Percentiles rank a stretch among this genome's conserved stretches.
Conservation (phyloP, 1,140 invertebrate genomes). For the Aphaenogaster rudis region DNA sequence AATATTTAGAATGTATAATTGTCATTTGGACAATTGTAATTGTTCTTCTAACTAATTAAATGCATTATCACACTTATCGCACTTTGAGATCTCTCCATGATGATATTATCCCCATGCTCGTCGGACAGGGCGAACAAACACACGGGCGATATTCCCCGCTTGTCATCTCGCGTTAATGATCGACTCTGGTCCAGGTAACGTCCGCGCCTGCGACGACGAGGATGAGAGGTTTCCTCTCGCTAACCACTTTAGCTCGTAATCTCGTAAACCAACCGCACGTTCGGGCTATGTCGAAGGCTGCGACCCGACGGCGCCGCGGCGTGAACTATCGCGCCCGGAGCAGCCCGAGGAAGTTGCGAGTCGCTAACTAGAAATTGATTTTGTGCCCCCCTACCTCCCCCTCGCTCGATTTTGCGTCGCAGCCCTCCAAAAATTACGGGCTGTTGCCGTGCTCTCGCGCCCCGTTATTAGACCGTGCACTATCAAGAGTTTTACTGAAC, state of each 20-base stretch:
- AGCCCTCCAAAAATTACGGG: constrained; percentile 64
- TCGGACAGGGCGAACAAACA: constrained; percentile 14
- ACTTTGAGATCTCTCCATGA: not conserved
- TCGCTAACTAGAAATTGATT: constrained; percentile 70
- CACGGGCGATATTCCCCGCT: constrained; percentile 27
- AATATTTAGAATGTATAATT: not conserved
- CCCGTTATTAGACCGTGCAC: constrained; percentile 7
- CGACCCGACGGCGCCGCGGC: constrained; percentile 62
- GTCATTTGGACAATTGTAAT: not conserved
- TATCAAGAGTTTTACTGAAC: constrained; percentile 40
- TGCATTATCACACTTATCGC: constrained; percentile 4
- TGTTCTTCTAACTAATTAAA: not conserved
- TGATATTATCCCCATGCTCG: not conserved
- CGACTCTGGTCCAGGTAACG: constrained; percentile 45
- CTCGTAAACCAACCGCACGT: constrained; percentile 71
- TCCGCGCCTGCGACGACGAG: constrained; percentile 24
- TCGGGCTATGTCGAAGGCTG: constrained; percentile 55
- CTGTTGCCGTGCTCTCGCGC: not conserved
- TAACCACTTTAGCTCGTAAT: constrained; percentile 71
- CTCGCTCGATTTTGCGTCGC: constrained; percentile 20
- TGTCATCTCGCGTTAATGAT: constrained; percentile 59
- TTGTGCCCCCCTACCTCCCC: constrained; percentile 18
- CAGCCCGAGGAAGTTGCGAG: constrained; percentile 55
- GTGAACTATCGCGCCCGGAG: constrained; percentile 63
- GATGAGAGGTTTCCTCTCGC: constrained; percentile 35